phyloP scores from a whole-genome alignment of 2,888 invertebrate genomes.

The Cybosia mesomella region DNA sequence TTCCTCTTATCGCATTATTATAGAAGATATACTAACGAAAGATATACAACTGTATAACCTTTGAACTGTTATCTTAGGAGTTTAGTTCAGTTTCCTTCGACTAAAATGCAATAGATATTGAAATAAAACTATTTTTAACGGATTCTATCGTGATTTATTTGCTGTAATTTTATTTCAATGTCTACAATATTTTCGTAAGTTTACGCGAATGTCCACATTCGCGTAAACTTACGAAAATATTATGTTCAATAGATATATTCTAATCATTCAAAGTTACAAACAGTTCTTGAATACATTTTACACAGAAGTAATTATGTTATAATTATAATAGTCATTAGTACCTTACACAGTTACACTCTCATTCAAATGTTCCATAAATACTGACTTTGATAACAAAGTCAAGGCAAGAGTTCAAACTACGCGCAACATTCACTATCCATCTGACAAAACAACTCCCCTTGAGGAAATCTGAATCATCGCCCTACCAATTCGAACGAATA shows the following conservation, averaged over 20 bases:
- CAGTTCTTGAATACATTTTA: slow-evolving; percentile 3
- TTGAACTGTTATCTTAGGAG: background rate
- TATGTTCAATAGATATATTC: background rate
- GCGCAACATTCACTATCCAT: background rate
- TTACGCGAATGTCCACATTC: no score
- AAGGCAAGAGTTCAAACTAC: background rate
- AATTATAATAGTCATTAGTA: no score
- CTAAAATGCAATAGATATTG: background rate
- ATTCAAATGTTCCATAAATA: background rate
- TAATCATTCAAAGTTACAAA: background rate
- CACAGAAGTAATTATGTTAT: background rate
- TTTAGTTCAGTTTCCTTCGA: background rate
- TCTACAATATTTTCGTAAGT: no score
- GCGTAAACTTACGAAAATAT: no score
- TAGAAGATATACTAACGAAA: background rate
- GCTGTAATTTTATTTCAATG: no score
- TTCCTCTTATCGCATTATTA: background rate
- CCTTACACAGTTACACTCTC: background rate
- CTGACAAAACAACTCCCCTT: slow-evolving; percentile 1
- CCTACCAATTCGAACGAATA: background rate
- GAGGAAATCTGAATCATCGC: background rate
- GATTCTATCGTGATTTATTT: no score
- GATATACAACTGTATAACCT: background rate
- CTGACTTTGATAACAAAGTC: background rate
- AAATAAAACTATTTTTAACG: no score